Base-by-base conservation (phyloP, 2,113 vertebrate species). In the Haemorhous mexicanus region DNA sequence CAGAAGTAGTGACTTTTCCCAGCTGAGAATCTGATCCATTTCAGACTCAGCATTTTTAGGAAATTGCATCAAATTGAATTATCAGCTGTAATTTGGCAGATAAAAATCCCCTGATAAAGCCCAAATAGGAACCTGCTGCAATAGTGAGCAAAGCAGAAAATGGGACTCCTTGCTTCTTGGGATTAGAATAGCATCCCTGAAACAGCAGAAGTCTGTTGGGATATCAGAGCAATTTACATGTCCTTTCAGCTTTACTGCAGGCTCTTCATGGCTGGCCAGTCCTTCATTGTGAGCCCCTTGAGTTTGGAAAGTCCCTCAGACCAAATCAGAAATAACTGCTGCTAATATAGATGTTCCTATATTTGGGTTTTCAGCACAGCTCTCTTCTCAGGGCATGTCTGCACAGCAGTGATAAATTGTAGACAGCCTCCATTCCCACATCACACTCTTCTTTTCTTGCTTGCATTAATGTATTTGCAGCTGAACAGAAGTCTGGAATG, bases 341-440 rank as follows among this genome's bases (percentile, higher is more conserved):
- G 47, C 80, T 95, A 93, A 95, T 96, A 95, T 84, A 95, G 83
- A 90, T 86, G 93, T 96, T 96, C 95, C 93, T 97, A 95, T 96
- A 96, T 95, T 94, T 94, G 94, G 92, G 86, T 56, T 96, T 97
- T 93, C 93, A 78, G 77, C 80, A 68, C 77, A 90, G 73, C 77
- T 94, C 88, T 96, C 93, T 96, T 96, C 95, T 95, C 83, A 68
- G 95, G 93, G 94, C 95, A 97, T 73, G 95, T 95, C 96, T 97
- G 96, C 90, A 93, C 85, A 94, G 95, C 88, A 95, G 95, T 68
- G 96, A 96, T 97, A 97, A 97, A 97, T 90, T 70, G 93, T 90
- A 96, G 94, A 92, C 92, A 93, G 95, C 80, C 92, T 96, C 66
- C 88, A 93, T 96, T 93, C 90, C 93, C 88, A 94, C 92, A 97